phyloP scores from a whole-genome alignment of 2,888 invertebrate species.

The Aspidiotus rigidus region DNA sequence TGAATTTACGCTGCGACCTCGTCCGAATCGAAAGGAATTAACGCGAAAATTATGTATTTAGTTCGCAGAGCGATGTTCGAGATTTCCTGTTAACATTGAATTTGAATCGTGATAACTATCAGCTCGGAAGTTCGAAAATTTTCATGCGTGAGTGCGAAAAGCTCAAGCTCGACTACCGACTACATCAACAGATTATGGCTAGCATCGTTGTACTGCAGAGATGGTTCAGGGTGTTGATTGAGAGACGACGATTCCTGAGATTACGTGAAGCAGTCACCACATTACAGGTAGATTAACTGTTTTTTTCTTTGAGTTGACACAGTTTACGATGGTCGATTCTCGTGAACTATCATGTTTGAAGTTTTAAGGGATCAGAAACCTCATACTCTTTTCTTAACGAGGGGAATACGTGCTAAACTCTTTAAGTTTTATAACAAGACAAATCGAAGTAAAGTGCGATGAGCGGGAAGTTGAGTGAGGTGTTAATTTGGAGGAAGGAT shows the following conservation, averaged over 20 bases:
- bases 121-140: constrained; percentile 78
- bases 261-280: constrained; percentile 63
- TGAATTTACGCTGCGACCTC: background rate
- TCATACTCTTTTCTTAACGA: no score
- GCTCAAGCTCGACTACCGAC: constrained; percentile 76
- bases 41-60: constrained; percentile 42
- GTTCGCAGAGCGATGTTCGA: constrained; percentile 76
- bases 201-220: constrained; percentile 80
- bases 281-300: constrained; percentile 51
- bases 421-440: no score
- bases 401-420: no score
- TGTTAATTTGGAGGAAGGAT: no score
- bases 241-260: constrained; percentile 58
- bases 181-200: constrained; percentile 89
- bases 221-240: constrained; percentile 41
- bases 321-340: no score
- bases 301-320: background rate
- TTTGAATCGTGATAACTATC: constrained; percentile 81
- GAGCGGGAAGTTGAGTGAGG: no score
- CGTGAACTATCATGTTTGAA: no score
- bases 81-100: constrained; percentile 74
- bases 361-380: no score
- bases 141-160: constrained; percentile 92
- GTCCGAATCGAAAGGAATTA: background rate
- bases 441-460: no score